Evolutionary conservation across 2,888 invertebrate species (phyloP).

Genomic region (Noctua janthina): DNA sequence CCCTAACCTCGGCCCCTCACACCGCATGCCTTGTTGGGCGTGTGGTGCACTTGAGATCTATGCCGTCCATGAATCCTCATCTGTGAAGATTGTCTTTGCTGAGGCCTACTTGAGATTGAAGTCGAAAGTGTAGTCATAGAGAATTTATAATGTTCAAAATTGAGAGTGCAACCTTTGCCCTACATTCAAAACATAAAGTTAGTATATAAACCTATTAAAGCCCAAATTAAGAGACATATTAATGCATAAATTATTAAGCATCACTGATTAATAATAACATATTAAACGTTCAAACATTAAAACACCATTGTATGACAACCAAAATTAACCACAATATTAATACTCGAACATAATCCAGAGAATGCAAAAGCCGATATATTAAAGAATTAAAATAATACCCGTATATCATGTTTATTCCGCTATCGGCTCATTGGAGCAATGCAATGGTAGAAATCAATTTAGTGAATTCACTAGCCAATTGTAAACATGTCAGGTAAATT

Average conservation of each 20-base stretch:
- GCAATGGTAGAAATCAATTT: constrained; percentile 61
- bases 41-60: too few relatives aligned
- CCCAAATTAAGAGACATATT: background rate
- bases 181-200: background rate
- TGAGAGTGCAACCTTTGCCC: background rate
- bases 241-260: background rate
- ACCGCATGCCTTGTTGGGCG: too few relatives aligned
- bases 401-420: constrained; percentile 45
- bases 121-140: background rate
- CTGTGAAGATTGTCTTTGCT: background rate
- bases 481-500: constrained; percentile 68
- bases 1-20: too few relatives aligned
- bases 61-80: background rate
- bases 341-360: constrained; percentile 14
- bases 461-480: constrained; percentile 48
- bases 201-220: background rate
- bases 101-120: background rate
- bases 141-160: background rate
- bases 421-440: constrained; percentile 50
- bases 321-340: constrained; percentile 33
- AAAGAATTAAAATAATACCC: constrained; percentile 45
- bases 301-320: background rate
- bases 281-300: constrained; percentile 4
- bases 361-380: constrained; percentile 30
- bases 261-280: constrained; percentile 5